Evolutionary conservation across 2,113 vertebrate genomes (phyloP).

Genomic region (Mola mola): DNA sequence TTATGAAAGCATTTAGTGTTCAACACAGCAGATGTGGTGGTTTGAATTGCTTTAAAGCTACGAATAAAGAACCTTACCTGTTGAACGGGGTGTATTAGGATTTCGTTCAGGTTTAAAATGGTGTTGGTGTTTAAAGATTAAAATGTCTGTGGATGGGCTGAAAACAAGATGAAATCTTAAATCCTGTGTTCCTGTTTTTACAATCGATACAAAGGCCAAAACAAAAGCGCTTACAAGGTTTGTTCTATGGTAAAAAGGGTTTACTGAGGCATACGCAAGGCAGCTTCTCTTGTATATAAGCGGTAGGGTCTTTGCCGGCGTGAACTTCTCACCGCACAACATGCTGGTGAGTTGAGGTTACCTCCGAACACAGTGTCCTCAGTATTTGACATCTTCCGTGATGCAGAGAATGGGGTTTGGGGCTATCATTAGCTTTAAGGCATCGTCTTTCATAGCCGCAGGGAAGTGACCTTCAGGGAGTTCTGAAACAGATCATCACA

Average conservation of each 20-base stretch:
- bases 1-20: slow-evolving; percentile 48
- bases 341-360: too few relatives aligned
- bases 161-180: slow-evolving; percentile 29
- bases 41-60: slow-evolving; percentile 33
- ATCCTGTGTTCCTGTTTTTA: too few relatives aligned
- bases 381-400: slow-evolving; percentile 1
- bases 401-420: background rate
- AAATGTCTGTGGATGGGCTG: slow-evolving; percentile 5
- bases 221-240: slow-evolving; percentile 11
- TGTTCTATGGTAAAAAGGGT: slow-evolving; percentile 23
- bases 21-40: slow-evolving; percentile 41
- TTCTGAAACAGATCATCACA: background rate
- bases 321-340: background rate
- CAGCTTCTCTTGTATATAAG: slow-evolving; percentile 14
- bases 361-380: too few relatives aligned
- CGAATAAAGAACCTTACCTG: slow-evolving; percentile 13
- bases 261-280: slow-evolving; percentile 5
- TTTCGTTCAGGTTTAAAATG: slow-evolving; percentile 5
- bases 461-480: background rate
- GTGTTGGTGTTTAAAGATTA: background rate
- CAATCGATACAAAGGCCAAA: background rate
- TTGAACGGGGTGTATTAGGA: slow-evolving; percentile 27
- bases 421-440: background rate
- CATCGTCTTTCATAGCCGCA: background rate
- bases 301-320: background rate